Percentiles rank a stretch among this genome's conserved stretches.
Conservation (phyloP, 2,113 vertebrate genomes). For the Chloropsis hardwickii region DNA sequence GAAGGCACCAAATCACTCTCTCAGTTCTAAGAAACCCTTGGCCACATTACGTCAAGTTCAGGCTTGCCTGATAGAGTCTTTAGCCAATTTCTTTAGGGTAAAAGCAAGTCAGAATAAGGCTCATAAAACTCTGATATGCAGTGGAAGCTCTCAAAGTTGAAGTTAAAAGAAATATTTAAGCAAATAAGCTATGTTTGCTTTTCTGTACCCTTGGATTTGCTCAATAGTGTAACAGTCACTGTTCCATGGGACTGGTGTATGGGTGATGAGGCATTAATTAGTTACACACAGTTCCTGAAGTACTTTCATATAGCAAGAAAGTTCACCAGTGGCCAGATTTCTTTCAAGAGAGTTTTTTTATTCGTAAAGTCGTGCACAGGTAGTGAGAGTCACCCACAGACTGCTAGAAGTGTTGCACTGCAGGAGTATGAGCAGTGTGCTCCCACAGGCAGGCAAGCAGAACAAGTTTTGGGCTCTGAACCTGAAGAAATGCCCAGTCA, state of each 20-base stretch:
- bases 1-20: neutral
- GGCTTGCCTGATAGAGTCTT: neutral
- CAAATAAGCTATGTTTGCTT: neutral
- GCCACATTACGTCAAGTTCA: neutral
- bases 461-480: neutral
- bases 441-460: fast-evolving
- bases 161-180: neutral
- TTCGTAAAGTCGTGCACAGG: neutral
- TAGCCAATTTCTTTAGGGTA: neutral
- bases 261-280: neutral
- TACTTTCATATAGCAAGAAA: neutral
- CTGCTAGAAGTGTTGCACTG: neutral
- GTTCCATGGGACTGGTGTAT: neutral
- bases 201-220: neutral
- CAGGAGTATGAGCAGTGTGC: fast-evolving
- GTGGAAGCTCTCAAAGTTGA: neutral
- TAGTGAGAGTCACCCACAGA: neutral
- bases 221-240: neutral
- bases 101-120: neutral
- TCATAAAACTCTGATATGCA: neutral
- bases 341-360: neutral
- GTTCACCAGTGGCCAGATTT: neutral
- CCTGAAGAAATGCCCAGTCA: neutral
- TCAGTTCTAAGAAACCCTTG: neutral
- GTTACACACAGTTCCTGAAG: neutral